Evolutionary conservation across 1,140 invertebrate species (phyloP), one percentile per base, ranked within the genome.

Genomic region (Drosophila kanapiae): DNA sequence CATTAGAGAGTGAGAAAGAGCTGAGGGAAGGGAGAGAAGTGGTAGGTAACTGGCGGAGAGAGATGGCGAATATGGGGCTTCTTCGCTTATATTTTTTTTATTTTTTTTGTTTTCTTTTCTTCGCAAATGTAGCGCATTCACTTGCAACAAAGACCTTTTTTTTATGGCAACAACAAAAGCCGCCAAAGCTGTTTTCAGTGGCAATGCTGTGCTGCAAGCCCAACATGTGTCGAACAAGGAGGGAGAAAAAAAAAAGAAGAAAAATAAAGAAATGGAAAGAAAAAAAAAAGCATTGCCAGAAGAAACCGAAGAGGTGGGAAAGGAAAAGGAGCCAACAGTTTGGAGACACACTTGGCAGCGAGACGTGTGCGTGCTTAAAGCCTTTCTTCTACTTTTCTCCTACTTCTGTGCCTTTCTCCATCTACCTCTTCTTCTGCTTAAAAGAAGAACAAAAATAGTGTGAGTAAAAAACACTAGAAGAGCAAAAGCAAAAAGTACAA

Each of bases 41-140:
- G 14, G 33, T 0, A 14, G 31, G 23, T 23, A 18, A 35, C 18
- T 18, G 11, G 16, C 10, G 33, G 56, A 40, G 9, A 11, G 16
- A 13, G 47, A 23, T 13, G 29, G 53, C 37, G 13, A n/a, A 23
- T 56, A 38, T 27, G 42, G 49, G 58, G 42, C 31, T 53, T 54
- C 72, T 45, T 58, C 18, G 49, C 10, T 33, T 37, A 18, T 31
- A 31, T 18, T 45, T 56, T 2, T 27, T 33, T 33, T 37, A 18
- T 31, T 38, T 18, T 45, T 56, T 2, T 27, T 33, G 29, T 27
- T 10, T 23, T 37, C n/a, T 40, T 35, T 58, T 56, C 75, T 54
- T 84, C 57, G 70, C 68, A 85, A 84, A 85, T 87, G 83, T 83
- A 69, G 80, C 80, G 77, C 84, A 83, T 80, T 83, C 76, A 67